These are phyloP conservation scores for Heliconius eleuchia DNA, from an alignment of 1,140 invertebrate species.

Conservation along the genomic window DNA sequence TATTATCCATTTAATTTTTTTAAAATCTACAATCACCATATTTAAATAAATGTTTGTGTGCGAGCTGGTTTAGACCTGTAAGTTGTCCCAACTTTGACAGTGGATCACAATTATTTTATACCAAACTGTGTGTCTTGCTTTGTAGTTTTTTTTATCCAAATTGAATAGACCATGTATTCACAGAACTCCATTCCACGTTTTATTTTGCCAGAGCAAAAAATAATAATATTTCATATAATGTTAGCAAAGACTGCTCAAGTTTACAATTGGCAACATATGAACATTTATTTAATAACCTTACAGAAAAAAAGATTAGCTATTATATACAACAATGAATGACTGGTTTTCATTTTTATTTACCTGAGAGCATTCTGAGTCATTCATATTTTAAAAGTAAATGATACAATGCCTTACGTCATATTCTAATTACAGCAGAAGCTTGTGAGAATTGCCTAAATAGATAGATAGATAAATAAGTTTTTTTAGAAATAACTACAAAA, in stretches of 20 bases:
- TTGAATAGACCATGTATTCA: too few relatives aligned
- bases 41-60: background rate
- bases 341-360: background rate
- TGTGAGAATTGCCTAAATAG: background rate
- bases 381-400: conserved; percentile 26
- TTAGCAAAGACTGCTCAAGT: too few relatives aligned
- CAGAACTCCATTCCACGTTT: too few relatives aligned
- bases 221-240: too few relatives aligned
- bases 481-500: background rate
- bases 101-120: background rate
- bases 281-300: background rate
- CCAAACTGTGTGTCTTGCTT: background rate
- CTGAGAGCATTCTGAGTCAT: conserved; percentile 11
- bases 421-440: background rate
- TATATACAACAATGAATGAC: conserved; percentile 2
- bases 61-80: background rate
- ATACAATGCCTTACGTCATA: conserved; percentile 21
- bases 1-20: too few relatives aligned
- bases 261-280: background rate
- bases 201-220: too few relatives aligned
- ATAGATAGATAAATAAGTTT: background rate
- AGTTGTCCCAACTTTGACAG: background rate
- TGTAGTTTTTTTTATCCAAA: background rate
- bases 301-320: background rate
- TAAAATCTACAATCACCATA: too few relatives aligned